Base-by-base conservation (phyloP, 1,140 invertebrate species). In the Bombus waltoni region DNA sequence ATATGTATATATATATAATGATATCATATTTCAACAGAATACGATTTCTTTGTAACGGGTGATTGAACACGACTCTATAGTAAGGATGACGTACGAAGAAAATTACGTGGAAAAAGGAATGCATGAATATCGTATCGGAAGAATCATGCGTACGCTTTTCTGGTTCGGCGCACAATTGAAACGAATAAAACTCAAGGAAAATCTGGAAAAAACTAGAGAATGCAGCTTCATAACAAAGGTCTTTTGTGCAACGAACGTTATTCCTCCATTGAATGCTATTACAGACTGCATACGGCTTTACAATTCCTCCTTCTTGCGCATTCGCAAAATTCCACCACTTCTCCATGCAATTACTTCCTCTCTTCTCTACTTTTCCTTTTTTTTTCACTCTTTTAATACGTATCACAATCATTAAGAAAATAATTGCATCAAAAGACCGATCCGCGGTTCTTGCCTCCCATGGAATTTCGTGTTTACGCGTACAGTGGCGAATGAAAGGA, bases 191-290 rank as follows among this genome's bases (percentile, higher is more conserved):
- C 77, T 85, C 76, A 71, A 80, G 75, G 76, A 62, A 85, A 72
- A 85, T 72, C 79, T 68, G 72, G 68, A 47, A 79, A 79, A 85
- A 85, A 85, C 76, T 79, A 32, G 65, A 57, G 68, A 80, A 80
- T 72, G 68, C 83, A 80, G 77, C 53, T 72, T 53, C 76, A n/a
- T 85, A 80, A 72, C 83, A 80, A 80, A 85, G 42, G 77, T 71
- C 83, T 85, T 85, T 85, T 85, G 77, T 85, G n/a, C 75, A 22
- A 59, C n/a, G 75, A 71, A 71, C 83, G 68, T 80, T 85, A 85
- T 80, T 85, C 77, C 68, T 65, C 77, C 83, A 72, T 85, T 85
- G 76, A 80, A 80, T 85, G 32, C 76, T 80, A 80, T 85, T 80
- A 85, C 77, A 62, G 42, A 38, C 40, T 80, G 76, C 77, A 72